phyloP scores from a whole-genome alignment of 2,888 invertebrate genomes.

The Notodonta ziczac region DNA sequence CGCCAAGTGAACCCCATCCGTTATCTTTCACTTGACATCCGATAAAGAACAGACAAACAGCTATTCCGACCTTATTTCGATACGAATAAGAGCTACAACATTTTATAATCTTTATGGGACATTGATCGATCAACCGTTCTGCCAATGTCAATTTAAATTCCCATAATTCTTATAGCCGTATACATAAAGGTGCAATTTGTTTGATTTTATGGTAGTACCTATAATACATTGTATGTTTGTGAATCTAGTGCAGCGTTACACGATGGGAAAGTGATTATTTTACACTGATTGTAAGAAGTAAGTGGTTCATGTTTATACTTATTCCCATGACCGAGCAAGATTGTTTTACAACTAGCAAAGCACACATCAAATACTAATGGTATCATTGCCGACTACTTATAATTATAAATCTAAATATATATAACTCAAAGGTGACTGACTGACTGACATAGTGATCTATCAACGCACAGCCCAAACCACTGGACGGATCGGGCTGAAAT shows the following conservation, averaged over 20 bases:
- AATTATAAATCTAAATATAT: too few relatives aligned
- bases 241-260: slow-evolving; percentile 31
- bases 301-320: neutral
- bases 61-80: slow-evolving; percentile 22
- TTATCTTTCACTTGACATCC: slow-evolving; percentile 59
- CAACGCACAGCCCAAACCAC: too few relatives aligned
- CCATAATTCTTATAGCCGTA: neutral
- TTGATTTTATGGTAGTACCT: slow-evolving; percentile 9
- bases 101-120: slow-evolving; percentile 26
- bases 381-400: too few relatives aligned
- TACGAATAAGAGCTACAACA: slow-evolving; percentile 25
- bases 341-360: neutral
- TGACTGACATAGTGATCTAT: too few relatives aligned
- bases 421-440: too few relatives aligned
- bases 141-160: slow-evolving; percentile 10
- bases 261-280: slow-evolving; percentile 46
- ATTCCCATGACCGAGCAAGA: neutral
- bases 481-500: too few relatives aligned
- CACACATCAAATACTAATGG: neutral
- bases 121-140: slow-evolving; percentile 38
- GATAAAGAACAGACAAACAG: slow-evolving; percentile 38
- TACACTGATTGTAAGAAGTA: slow-evolving; percentile 24
- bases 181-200: neutral
- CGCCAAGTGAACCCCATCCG: slow-evolving; percentile 45
- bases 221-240: slow-evolving; percentile 28